Conservation (phyloP, 2,888 invertebrate species). For the Euzophera pinguis region DNA sequence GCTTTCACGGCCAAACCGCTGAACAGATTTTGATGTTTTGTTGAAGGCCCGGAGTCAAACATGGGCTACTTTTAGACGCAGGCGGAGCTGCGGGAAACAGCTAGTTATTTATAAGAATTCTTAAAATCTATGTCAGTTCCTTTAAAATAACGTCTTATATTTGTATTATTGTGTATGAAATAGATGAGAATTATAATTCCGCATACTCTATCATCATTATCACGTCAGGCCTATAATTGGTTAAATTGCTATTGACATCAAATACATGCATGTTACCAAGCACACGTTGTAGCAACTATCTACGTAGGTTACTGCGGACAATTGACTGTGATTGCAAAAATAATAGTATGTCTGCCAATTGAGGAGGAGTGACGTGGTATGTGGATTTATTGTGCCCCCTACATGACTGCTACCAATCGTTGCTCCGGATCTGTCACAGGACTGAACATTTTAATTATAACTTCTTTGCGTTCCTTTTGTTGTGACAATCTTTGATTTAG, state of each 20-base stretch:
- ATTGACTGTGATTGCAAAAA: constrained; percentile 66
- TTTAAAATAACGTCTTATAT: no score
- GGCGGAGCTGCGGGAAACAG: no score
- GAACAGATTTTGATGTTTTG: no score
- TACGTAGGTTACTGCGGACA: constrained; percentile 33
- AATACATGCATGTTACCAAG: not conserved
- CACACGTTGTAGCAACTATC: not conserved
- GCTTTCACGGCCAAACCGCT: no score
- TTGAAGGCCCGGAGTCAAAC: no score
- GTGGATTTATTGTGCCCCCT: not conserved
- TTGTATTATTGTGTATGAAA: no score
- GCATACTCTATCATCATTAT: not conserved
- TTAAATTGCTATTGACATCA: not conserved
- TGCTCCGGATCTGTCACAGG: not conserved
- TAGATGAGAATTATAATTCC: no score
- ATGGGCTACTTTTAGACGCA: no score
- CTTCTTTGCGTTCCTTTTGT: not conserved
- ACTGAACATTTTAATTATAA: not conserved
- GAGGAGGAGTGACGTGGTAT: constrained; percentile 26
- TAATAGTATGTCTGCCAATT: constrained; percentile 57
- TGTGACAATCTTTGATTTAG: no score
- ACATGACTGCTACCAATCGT: not conserved
- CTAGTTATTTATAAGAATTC: no score
- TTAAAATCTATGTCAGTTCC: no score
- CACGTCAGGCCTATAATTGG: not conserved